Evolutionary conservation across 2,888 invertebrate species (phyloP).

Genomic region (Cerastis leucographa): DNA sequence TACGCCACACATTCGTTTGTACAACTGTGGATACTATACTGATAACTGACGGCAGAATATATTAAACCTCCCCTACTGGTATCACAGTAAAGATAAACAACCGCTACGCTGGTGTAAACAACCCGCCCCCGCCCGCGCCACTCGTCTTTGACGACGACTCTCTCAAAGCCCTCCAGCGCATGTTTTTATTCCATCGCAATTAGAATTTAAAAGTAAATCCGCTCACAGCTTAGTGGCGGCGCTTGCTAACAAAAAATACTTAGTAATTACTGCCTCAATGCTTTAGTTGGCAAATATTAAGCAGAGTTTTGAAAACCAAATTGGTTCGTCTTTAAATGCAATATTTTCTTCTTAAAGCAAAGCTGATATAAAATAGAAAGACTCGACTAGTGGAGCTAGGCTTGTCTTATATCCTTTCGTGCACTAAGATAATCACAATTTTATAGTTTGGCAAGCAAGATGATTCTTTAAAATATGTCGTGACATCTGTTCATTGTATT

Average conservation of each 20-base stretch:
- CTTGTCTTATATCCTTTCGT: no score
- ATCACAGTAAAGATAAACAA: not conserved
- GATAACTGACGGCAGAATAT: not conserved
- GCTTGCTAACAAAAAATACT: constrained; percentile 9
- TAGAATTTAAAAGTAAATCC: constrained; percentile 55
- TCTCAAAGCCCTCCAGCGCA: constrained; percentile 31
- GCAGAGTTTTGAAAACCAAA: not conserved
- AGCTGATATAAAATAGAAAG: no score
- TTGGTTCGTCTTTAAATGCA: not conserved
- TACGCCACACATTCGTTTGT: no score
- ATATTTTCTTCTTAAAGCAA: no score
- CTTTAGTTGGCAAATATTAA: constrained; percentile 5
- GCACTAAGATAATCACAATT: no score
- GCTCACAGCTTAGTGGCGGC: constrained; percentile 14
- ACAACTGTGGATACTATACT: not conserved
- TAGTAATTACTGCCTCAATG: constrained; percentile 27
- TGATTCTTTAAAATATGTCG: no score
- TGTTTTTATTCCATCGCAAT: constrained; percentile 53
- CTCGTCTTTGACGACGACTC: constrained; percentile 34
- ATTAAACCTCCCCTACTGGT: not conserved
- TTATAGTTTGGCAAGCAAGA: no score
- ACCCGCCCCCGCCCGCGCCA: constrained; percentile 8
- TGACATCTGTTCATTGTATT: no score
- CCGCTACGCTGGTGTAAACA: constrained; percentile 21
- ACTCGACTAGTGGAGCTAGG: no score